Base-by-base conservation (phyloP, 2,113 vertebrate genomes). In the Odontesthes bonariensis region DNA sequence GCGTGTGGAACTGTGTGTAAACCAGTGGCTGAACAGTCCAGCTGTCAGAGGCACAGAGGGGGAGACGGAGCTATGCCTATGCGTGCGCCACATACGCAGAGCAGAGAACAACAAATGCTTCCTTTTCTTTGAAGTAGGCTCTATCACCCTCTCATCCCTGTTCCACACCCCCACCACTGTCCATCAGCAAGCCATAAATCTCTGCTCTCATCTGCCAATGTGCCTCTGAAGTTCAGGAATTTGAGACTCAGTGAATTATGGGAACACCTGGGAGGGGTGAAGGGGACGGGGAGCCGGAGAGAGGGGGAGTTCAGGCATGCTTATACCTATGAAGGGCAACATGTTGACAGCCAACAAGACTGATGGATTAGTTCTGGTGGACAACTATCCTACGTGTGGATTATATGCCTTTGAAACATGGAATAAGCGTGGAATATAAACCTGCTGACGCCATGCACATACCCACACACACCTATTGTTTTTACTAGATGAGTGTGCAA, bases 181-280 rank as follows among this genome's bases (percentile, higher is more conserved):
- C 85, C 81, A 69, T 91, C 91, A 92, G 83, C 86, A 70, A 85
- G 79, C 68, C 87, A 88, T 92, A 92, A 92, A 93, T 93, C 88
- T 73, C 20, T 54, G 49, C 78, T 82, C 81, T 86, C 88, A 75
- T 89, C 88, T 85, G 84, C 85, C 69, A 62, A 68, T 70, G 78
- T 64, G 86, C 75, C 91, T 93, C 89, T 91, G 91, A 92, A 90
- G 90, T 90, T 85, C 68, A 89, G 85, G 88, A 93, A 93, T 92
- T 85, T 88, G 86, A 90, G 81, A 71, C 80, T 61, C 14, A 12
- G 40, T 90, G 91, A 92, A 82, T 92, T 93, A 91, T 93, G 79
- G 78, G 83, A 88, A 73, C 90, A 90, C 91, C 91, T 92, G 90
- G 91, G 84, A 77, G 73, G 72, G 80, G 67, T 65, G 56, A 77